Conservation (phyloP, 1,140 invertebrate genomes). For the Cydia splendana region DNA sequence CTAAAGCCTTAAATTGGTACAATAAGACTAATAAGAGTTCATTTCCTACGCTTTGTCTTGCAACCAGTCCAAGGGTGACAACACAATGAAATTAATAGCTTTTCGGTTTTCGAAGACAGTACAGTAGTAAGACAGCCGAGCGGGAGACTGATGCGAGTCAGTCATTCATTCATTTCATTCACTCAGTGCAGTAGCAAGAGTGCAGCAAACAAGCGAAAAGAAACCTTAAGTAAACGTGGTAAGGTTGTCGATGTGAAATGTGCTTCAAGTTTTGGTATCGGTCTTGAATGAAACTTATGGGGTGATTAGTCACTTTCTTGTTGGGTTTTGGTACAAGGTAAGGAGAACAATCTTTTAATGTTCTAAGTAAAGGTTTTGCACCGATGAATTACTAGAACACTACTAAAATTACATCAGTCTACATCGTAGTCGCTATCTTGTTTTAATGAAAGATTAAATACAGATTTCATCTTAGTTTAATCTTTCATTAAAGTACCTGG, state of each 20-base stretch:
- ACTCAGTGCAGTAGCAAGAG: neutral
- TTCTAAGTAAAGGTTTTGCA: neutral
- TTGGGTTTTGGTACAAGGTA: constrained; percentile 15
- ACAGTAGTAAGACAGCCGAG: neutral
- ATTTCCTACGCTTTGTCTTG: constrained; percentile 4
- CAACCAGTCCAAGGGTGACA: constrained; percentile 13
- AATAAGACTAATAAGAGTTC: neutral
- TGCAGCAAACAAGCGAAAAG: neutral
- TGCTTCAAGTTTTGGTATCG: neutral
- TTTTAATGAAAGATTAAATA: no score
- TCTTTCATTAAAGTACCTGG: no score
- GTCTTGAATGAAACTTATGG: constrained; percentile 14
- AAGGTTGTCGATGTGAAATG: neutral
- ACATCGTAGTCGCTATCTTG: neutral
- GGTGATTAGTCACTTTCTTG: constrained; percentile 1
- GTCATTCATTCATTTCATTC: neutral
- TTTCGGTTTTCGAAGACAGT: constrained; percentile 1
- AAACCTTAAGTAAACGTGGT: neutral
- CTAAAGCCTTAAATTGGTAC: constrained; percentile 1
- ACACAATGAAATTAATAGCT: constrained; percentile 13
- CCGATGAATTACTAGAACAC: neutral
- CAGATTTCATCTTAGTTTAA: no score
- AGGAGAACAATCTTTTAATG: constrained; percentile 2
- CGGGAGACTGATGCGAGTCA: neutral
- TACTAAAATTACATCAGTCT: neutral